phyloP scores from a whole-genome alignment of 2,888 invertebrate species.

The Rapana venosa region DNA sequence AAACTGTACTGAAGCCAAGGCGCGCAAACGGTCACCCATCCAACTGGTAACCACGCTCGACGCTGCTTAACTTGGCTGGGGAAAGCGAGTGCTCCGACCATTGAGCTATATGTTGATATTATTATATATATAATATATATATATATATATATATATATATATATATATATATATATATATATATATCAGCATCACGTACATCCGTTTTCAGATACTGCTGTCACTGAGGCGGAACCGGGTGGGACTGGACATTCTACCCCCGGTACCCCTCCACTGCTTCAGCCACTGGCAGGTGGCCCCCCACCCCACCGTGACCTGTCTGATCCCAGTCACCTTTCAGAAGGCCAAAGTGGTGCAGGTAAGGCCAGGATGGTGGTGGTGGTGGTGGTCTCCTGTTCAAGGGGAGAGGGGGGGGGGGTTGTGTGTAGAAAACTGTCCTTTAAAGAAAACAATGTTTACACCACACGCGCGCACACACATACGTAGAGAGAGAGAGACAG shows the following conservation, averaged over 20 bases:
- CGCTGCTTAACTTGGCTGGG: too few species aligned
- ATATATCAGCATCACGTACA: not conserved
- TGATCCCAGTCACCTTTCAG: conserved; percentile 37
- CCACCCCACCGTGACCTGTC: conserved; percentile 34
- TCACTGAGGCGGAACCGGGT: conserved; percentile 37
- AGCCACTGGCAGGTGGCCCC: conserved; percentile 45
- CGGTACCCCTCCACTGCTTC: conserved; percentile 42
- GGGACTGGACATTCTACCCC: conserved; percentile 37
- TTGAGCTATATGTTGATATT: too few species aligned
- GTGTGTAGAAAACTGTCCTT: too few species aligned
- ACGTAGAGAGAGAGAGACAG: not conserved
- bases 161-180: too few species aligned
- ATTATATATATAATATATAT: too few species aligned
- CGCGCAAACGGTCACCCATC: too few species aligned
- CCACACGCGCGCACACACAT: not conserved
- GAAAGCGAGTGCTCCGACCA: too few species aligned
- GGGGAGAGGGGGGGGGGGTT: too few species aligned
- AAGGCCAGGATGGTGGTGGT: not conserved
- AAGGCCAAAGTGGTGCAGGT: conserved; percentile 38
- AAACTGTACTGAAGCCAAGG: too few species aligned
- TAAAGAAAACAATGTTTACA: not conserved
- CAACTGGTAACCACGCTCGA: too few species aligned
- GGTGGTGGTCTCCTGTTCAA: not conserved
- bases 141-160: too few species aligned
- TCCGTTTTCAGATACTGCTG: conserved; percentile 2